phyloP scores from a whole-genome alignment of 2,888 invertebrate genomes.

The Miltochrista miniata region DNA sequence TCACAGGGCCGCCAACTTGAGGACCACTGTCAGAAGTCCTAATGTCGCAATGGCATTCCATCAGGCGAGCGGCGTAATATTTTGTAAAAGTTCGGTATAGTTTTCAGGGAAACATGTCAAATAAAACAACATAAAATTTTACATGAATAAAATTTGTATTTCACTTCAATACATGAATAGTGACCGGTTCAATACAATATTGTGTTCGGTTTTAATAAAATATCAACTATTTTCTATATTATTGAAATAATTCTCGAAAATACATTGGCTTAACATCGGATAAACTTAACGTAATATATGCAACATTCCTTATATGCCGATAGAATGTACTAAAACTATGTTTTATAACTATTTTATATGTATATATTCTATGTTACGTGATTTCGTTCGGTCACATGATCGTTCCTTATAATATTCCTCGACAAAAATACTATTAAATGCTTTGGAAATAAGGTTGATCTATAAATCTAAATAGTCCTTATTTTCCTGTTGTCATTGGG shows the following conservation, averaged over 20 bases:
- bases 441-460: constrained; percentile 6
- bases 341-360: constrained; percentile 32
- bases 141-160: constrained; percentile 82
- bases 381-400: constrained; percentile 33
- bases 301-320: constrained; percentile 39
- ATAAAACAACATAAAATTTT: constrained; percentile 63
- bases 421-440: constrained; percentile 14
- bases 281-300: constrained; percentile 50
- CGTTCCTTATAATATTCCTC: constrained; percentile 35
- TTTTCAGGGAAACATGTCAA: too few relatives aligned
- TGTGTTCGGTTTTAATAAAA: constrained; percentile 76
- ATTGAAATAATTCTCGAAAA: constrained; percentile 79
- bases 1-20: too few relatives aligned
- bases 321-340: constrained; percentile 36
- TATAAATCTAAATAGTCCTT: neutral
- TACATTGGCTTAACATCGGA: constrained; percentile 72
- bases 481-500: neutral
- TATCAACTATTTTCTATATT: constrained; percentile 73
- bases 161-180: constrained; percentile 60
- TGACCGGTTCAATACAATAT: constrained; percentile 67
- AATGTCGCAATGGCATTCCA: too few relatives aligned
- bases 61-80: too few relatives aligned
- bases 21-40: too few relatives aligned
- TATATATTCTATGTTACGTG: constrained; percentile 29
- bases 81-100: too few relatives aligned